phyloP scores from a whole-genome alignment of 2,888 invertebrate genomes.

The Agrotis exclamationis region DNA sequence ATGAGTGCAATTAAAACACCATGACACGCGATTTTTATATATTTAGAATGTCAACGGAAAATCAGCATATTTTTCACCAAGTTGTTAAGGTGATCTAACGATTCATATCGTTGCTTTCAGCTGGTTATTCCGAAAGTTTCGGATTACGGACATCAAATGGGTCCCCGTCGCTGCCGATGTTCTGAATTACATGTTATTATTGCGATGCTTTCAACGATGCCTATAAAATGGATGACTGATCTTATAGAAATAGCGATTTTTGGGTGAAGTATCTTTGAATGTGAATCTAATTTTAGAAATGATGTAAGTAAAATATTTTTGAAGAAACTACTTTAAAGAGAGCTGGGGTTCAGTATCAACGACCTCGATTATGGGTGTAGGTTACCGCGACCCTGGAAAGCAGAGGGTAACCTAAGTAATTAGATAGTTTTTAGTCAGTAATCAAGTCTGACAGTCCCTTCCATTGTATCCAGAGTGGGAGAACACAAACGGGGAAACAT shows the following conservation, averaged over 20 bases:
- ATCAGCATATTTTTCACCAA: too few relatives aligned
- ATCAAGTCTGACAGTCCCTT: too few relatives aligned
- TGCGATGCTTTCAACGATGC: conserved; percentile 28
- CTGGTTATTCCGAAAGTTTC: conserved; percentile 41
- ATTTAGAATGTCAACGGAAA: not conserved
- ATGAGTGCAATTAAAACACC: too few relatives aligned
- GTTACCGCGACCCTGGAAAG: too few relatives aligned
- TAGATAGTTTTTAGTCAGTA: too few relatives aligned
- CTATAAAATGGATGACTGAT: conserved; percentile 26
- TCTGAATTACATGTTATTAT: conserved; percentile 45
- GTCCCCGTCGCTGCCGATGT: conserved; percentile 19
- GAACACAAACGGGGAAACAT: too few relatives aligned
- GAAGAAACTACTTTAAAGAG: not conserved
- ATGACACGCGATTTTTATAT: too few relatives aligned
- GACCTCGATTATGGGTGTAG: not conserved
- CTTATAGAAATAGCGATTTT: conserved; percentile 7
- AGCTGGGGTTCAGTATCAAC: not conserved
- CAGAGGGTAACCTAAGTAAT: too few relatives aligned
- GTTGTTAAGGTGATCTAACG: not conserved
- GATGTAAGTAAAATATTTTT: not conserved
- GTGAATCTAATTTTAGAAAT: conserved; percentile 19
- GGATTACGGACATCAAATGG: conserved; percentile 42
- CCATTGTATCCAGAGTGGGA: too few relatives aligned
- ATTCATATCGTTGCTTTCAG: not conserved
- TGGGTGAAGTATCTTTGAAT: not conserved